Conservation (phyloP, 2,888 invertebrate genomes). For the Emmelina monodactyla region DNA sequence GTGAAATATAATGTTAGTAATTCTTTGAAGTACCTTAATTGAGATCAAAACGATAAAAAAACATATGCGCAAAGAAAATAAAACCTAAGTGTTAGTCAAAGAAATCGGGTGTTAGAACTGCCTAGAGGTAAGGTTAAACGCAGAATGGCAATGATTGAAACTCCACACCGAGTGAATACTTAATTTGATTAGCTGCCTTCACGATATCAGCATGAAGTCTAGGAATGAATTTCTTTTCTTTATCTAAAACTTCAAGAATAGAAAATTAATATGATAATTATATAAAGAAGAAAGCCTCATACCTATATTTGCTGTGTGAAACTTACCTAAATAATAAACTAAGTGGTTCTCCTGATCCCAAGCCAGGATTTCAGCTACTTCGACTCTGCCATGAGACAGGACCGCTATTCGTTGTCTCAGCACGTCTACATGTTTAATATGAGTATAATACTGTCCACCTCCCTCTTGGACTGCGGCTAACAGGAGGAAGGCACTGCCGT, state of each 20-base stretch:
- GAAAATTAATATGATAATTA: constrained; percentile 14
- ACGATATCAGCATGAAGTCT: constrained; percentile 50
- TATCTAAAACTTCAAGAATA: constrained; percentile 51
- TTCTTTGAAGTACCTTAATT: too few species aligned
- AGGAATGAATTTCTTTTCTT: constrained; percentile 35
- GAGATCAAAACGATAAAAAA: neutral
- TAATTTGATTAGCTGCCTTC: constrained; percentile 54
- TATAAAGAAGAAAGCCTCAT: neutral
- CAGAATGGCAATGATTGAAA: too few species aligned
- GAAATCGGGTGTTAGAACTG: too few species aligned
- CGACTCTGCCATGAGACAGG: constrained; percentile 85
- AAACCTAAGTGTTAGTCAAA: too few species aligned
- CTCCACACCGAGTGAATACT: too few species aligned
- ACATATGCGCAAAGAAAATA: too few species aligned
- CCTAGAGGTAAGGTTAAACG: too few species aligned
- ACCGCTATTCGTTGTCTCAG: constrained; percentile 84
- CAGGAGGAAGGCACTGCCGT: constrained; percentile 84
- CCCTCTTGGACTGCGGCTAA: constrained; percentile 86
- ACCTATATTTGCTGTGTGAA: neutral
- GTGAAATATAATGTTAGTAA: constrained; percentile 12
- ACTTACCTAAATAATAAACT: constrained; percentile 73
- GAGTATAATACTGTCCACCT: constrained; percentile 83
- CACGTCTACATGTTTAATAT: constrained; percentile 87
- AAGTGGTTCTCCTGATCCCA: constrained; percentile 86
- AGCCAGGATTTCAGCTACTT: constrained; percentile 81